phyloP scores from a whole-genome alignment of 2,113 vertebrate genomes.

The Jaculus jaculus region DNA sequence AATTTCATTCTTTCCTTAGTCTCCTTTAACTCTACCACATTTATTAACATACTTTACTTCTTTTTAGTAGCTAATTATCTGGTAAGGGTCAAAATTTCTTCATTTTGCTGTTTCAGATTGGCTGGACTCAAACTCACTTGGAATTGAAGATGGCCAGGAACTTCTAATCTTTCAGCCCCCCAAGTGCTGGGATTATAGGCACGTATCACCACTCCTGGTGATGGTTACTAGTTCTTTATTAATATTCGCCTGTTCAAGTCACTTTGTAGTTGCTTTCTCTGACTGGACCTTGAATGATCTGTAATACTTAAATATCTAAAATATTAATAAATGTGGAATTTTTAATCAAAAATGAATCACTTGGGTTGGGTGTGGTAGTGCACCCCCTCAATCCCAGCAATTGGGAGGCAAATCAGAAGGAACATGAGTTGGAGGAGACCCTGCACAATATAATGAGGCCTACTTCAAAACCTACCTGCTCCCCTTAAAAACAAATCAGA shows the following conservation, averaged over 20 bases:
- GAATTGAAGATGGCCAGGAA: neutral
- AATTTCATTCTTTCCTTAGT: neutral
- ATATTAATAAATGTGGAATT: neutral
- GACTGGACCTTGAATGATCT: neutral
- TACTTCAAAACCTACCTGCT: too few relatives aligned
- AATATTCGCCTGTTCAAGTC: neutral
- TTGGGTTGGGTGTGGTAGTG: neutral
- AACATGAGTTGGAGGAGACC: too few relatives aligned
- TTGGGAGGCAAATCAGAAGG: too few relatives aligned
- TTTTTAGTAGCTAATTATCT: neutral
- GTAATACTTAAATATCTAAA: neutral
- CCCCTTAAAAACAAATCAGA: neutral
- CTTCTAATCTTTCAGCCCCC: neutral
- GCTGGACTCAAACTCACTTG: neutral
- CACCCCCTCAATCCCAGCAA: too few relatives aligned
- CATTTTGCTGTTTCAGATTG: neutral
- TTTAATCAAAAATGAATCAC: conserved; percentile 6
- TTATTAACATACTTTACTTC: neutral
- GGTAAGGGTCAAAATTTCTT: neutral
- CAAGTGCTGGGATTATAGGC: too few relatives aligned
- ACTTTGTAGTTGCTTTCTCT: neutral
- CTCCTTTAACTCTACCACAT: neutral
- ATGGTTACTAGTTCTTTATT: neutral
- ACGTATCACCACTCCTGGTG: neutral
- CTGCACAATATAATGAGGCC: too few relatives aligned